A percentile compares a stretch with the other conserved stretches of the same genome.
Conservation (phyloP, 2,113 vertebrate species). For the Pygoscelis antarcticus region DNA sequence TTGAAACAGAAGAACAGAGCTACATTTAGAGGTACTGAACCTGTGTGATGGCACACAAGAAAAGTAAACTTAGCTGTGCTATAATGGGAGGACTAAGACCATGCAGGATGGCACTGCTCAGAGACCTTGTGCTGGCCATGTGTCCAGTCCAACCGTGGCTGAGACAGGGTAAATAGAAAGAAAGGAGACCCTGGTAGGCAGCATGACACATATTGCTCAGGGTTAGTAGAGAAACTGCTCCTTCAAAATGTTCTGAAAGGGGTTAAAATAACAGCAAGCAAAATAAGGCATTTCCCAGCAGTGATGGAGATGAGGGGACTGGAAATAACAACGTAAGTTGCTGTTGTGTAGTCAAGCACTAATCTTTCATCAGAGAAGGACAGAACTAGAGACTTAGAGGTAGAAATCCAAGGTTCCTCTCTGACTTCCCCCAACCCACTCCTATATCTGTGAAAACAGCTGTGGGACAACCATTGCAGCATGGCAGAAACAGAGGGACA, state of each 20-base stretch:
- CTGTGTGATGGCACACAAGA: not conserved
- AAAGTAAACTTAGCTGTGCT: not conserved
- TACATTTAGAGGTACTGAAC: not conserved
- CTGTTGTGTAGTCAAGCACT: not conserved
- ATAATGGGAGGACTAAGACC: not conserved
- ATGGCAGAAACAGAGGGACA: not conserved
- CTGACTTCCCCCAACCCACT: not conserved
- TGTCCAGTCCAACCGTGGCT: not conserved
- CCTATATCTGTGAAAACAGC: not conserved
- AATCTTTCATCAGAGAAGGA: not conserved
- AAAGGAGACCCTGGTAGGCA: not conserved
- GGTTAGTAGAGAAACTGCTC: not conserved
- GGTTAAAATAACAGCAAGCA: not conserved
- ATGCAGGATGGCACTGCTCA: not conserved
- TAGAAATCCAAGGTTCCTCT: not conserved
- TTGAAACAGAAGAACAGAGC: not conserved
- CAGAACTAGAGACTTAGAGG: not conserved
- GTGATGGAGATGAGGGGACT: not conserved
- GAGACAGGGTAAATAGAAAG: not conserved
- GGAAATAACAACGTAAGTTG: not conserved
- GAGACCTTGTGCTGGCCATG: not conserved
- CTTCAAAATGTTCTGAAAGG: not conserved
- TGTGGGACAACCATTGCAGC: not conserved
- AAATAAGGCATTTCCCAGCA: not conserved
- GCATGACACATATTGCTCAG: not conserved